These are phyloP conservation scores for Planiliza haematocheilus DNA, from an alignment of 2,113 vertebrate genomes.

Conservation along the genomic window DNA sequence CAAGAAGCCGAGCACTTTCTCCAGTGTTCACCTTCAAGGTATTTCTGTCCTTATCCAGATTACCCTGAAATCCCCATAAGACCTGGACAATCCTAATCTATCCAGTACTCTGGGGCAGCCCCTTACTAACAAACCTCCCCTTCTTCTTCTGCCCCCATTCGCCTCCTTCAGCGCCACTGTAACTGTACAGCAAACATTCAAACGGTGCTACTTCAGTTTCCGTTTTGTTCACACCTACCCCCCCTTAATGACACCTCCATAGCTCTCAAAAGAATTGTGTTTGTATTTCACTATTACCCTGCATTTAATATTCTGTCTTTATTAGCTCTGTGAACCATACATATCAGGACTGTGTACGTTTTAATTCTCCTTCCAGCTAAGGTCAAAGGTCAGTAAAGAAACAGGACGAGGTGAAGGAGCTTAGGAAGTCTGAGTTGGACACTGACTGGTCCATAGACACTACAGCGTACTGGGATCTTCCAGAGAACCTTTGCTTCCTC, in stretches of 20 bases:
- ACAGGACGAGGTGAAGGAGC: conserved; percentile 52
- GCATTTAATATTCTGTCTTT: background rate
- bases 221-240: conserved; percentile 4
- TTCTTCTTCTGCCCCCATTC: conserved; percentile 35
- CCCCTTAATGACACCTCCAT: background rate
- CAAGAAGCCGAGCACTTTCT: conserved; percentile 57
- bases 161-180: conserved; percentile 17
- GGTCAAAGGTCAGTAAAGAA: conserved; percentile 59
- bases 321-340: conserved; percentile 4
- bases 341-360: conserved; percentile 1
- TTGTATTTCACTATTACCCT: too few species aligned
- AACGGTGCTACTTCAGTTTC: conserved; percentile 10
- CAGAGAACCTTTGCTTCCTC: conserved; percentile 68
- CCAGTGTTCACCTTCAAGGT: conserved; percentile 77
- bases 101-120: conserved; percentile 58
- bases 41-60: conserved; percentile 85
- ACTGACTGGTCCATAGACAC: conserved; percentile 43
- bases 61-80: conserved; percentile 81
- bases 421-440: conserved; percentile 48
- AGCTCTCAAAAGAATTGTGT: too few species aligned
- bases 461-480: conserved; percentile 64
- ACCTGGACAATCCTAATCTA: conserved; percentile 77
- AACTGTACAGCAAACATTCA: background rate
- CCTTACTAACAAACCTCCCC: conserved; percentile 55
- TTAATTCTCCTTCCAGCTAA: conserved; percentile 36